phyloP scores from a whole-genome alignment of 2,888 invertebrate species.

The Ceramica pisi region DNA sequence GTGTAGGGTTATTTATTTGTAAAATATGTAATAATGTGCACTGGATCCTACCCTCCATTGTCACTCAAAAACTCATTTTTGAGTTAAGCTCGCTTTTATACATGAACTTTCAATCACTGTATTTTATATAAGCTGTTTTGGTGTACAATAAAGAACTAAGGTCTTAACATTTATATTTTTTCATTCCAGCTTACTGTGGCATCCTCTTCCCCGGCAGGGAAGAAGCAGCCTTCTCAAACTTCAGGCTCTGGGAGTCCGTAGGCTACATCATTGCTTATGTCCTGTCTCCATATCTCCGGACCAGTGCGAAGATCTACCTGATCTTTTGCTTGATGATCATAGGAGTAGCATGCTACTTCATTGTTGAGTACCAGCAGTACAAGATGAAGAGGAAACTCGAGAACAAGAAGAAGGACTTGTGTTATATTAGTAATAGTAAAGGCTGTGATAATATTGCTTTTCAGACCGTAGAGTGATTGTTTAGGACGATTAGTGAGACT shows the following conservation, averaged over 20 bases:
- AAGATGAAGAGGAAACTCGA: conserved; percentile 69
- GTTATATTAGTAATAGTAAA: conserved; percentile 62
- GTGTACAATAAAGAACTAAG: too few relatives aligned
- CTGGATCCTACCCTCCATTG: too few relatives aligned
- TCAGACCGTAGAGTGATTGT: conserved; percentile 72
- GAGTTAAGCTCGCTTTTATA: too few relatives aligned
- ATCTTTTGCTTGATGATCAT: conserved; percentile 84
- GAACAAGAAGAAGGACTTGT: conserved; percentile 68
- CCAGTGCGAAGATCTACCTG: conserved; percentile 89
- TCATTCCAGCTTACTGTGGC: conserved; percentile 91
- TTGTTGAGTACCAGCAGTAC: conserved; percentile 80
- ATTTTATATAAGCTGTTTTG: too few relatives aligned
- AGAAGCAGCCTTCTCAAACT: conserved; percentile 93
- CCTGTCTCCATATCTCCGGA: conserved; percentile 89
- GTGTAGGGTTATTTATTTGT: too few relatives aligned
- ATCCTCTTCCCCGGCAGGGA: conserved; percentile 91
- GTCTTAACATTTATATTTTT: background rate
- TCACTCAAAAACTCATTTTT: too few relatives aligned
- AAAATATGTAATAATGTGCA: too few relatives aligned
- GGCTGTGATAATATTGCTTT: conserved; percentile 85
- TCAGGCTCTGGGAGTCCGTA: conserved; percentile 93
- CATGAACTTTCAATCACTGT: too few relatives aligned
- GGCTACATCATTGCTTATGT: conserved; percentile 92
- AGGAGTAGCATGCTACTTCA: conserved; percentile 90
- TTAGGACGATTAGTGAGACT: background rate